Conservation (phyloP, 2,797 vertebrate genomes). For the Falco cherrug region DNA sequence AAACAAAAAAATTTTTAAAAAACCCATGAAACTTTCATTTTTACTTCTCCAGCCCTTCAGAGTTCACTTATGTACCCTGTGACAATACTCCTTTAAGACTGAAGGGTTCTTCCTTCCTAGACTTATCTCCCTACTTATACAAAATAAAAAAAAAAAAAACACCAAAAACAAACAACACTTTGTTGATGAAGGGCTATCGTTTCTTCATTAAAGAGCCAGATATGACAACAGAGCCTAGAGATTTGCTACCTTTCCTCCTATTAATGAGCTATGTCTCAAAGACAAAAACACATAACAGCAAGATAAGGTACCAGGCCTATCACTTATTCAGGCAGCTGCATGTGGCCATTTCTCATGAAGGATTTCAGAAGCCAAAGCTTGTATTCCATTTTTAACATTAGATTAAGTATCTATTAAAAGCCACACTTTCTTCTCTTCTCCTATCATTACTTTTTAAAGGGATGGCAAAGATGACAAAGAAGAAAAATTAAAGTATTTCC, state of each 20-base stretch:
- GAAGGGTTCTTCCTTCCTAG: not conserved
- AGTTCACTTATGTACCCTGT: not conserved
- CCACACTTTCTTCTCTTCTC: not conserved
- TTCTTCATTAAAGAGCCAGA: not conserved
- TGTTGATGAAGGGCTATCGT: not conserved
- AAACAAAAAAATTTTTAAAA: no score
- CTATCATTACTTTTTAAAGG: not conserved
- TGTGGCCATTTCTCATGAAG: not conserved
- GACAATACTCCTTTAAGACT: not conserved
- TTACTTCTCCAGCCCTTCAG: not conserved
- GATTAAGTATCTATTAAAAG: not conserved
- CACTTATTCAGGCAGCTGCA: not conserved
- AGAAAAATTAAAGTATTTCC: not conserved
- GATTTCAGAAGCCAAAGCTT: not conserved
- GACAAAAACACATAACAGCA: not conserved
- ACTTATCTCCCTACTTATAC: not conserved
- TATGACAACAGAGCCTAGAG: not conserved
- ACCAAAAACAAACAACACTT: not conserved
- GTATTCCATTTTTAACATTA: not conserved
- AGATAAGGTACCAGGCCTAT: not conserved
- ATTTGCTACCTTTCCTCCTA: not conserved
- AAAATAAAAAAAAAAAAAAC: no score
- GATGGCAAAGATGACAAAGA: not conserved
- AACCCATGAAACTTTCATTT: not conserved
- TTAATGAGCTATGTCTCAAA: not conserved